Evolutionary conservation across 2,113 vertebrate species (phyloP).

Genomic region (Spermophilus dauricus): DNA sequence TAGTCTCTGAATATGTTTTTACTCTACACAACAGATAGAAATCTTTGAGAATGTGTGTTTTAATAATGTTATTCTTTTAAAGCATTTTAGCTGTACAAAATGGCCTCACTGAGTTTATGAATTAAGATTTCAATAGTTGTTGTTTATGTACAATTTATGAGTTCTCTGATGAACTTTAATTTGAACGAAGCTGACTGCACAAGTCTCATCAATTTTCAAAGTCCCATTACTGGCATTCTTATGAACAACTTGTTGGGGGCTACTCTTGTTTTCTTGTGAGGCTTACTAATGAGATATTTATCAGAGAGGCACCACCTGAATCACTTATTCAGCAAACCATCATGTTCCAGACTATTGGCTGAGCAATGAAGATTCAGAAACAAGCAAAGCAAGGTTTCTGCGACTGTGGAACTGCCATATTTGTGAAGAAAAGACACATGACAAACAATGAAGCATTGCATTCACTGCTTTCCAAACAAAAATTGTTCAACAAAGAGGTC

Average conservation of each 20-base stretch:
- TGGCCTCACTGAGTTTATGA: constrained; percentile 47
- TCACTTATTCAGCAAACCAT: not conserved
- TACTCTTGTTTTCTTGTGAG: not conserved
- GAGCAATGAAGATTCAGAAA: not conserved
- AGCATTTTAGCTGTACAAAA: constrained; percentile 22
- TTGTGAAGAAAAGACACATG: not conserved
- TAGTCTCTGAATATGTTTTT: constrained; percentile 14
- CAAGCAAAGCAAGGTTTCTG: not conserved
- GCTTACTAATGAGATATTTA: not conserved
- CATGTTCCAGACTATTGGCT: not conserved
- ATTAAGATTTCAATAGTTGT: constrained; percentile 21
- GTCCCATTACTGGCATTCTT: constrained; percentile 6
- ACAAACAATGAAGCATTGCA: not conserved
- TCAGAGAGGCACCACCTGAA: not conserved
- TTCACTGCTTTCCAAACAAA: not conserved
- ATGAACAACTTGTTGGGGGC: not conserved
- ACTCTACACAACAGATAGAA: not conserved
- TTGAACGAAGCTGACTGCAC: constrained; percentile 27
- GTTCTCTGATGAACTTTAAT: constrained; percentile 34
- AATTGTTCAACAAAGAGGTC: not conserved
- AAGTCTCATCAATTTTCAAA: constrained; percentile 27
- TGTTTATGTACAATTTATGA: constrained; percentile 47
- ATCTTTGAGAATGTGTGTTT: not conserved
- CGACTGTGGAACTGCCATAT: not conserved
- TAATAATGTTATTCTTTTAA: constrained; percentile 42